Base-by-base conservation (phyloP, 1,140 invertebrate genomes). In the Diorhabda elongata region DNA sequence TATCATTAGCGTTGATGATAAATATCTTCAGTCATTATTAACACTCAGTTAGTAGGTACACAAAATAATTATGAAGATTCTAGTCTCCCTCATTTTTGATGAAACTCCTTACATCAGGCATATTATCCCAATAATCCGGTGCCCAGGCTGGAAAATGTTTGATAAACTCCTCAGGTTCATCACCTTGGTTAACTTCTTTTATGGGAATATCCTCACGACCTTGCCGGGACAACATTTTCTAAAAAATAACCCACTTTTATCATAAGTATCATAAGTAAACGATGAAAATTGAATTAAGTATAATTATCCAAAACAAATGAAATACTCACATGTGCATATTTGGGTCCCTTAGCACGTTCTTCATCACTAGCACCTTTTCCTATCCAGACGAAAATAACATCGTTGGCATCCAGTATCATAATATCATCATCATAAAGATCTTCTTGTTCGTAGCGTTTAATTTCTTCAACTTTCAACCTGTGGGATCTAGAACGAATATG, bases 391-490 rank as follows among this genome's bases (percentile, higher is more conserved):
- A 89, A 93, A 2, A 93, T 81, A 77, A 90, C 88, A 77, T 90
- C 87, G 8, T 90, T 90, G 42, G 86, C 85, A 81, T 93, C 91
- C 68, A 92, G 73, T 7, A 92, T 81, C 86, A 92, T 92, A 0
- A 91, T 83, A 73, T 91, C 90, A 80, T 92, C 91, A 67, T 88
- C 86, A 71, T 90, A 89, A 43, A 94, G 81, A 79, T 93, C 91
- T 74, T 86, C 84, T 75, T 90, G 88, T 7, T 83, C 82, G 77
- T 86, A 92, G 9, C 88, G 80, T 8, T 83, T 79, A 26, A 93
- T 83, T 77, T 92, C 89, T 73, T 92, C 91, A 11, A 91, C 84
- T 58, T 79, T 82, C n/a, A 91, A 83, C 74, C 85, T 87, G 9
- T 86, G 86, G 3, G 80, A 80, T 59, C 84, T 81, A 3, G 61